Evolutionary conservation across 2,888 invertebrate genomes (phyloP).

Genomic region (Apamea anceps): DNA sequence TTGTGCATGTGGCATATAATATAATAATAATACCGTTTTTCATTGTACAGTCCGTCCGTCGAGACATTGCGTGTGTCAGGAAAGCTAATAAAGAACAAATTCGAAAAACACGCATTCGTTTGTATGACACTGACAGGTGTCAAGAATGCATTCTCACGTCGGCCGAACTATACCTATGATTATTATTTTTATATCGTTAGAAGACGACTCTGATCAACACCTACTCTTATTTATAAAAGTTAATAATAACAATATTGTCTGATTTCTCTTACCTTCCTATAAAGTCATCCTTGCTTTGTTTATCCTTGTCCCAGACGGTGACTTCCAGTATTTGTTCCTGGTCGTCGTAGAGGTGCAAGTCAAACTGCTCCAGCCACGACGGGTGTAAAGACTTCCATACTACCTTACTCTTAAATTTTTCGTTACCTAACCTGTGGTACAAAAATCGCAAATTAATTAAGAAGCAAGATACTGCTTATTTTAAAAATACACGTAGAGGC

Average conservation of each 20-base stretch:
- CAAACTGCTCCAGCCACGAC: conserved; percentile 99
- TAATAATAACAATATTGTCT: not conserved
- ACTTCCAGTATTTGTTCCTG: conserved; percentile 97
- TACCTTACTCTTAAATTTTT: conserved; percentile 99
- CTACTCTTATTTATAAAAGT: not conserved
- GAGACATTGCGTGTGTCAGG: too few species aligned
- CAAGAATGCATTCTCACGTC: too few species aligned
- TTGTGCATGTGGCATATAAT: not conserved
- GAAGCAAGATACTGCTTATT: not conserved
- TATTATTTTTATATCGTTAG: not conserved
- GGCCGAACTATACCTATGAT: too few species aligned
- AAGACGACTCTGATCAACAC: not conserved
- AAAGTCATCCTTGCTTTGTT: conserved; percentile 95
- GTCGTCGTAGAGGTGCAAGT: conserved; percentile 98
- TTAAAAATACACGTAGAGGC: not conserved
- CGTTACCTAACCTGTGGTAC: conserved; percentile 95
- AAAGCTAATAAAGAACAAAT: too few species aligned
- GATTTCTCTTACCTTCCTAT: conserved; percentile 92
- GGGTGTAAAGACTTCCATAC: conserved; percentile 96
- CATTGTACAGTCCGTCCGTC: too few species aligned
- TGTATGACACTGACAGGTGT: too few species aligned
- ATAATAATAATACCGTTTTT: too few species aligned
- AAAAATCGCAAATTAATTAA: not conserved
- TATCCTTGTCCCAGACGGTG: conserved; percentile 97
- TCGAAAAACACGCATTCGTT: too few species aligned